Conservation (phyloP, 2,113 vertebrate species). For the Notarius quadriscutis region DNA sequence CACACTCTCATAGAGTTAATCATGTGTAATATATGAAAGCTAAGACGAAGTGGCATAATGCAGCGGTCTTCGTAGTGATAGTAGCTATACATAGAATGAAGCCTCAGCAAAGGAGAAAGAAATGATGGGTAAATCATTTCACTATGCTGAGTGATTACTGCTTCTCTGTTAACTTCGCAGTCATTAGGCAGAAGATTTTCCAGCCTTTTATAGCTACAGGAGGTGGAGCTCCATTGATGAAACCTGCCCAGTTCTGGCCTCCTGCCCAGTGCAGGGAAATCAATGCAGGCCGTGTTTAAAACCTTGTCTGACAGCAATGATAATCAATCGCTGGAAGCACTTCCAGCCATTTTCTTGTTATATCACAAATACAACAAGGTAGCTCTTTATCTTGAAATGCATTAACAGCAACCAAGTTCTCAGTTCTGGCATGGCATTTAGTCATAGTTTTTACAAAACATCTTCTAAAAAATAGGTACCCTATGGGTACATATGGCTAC, state of each 20-base stretch:
- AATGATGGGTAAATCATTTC: constrained; percentile 24
- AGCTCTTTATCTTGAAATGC: constrained; percentile 44
- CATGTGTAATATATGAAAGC: neutral
- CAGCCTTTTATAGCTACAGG: constrained; percentile 37
- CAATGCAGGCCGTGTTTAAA: constrained; percentile 46
- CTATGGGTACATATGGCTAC: too few species aligned
- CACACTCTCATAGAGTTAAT: constrained; percentile 22
- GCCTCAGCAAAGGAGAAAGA: neutral
- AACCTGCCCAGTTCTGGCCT: constrained; percentile 36
- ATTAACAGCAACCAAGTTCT: neutral
- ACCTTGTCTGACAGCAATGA: constrained; percentile 57
- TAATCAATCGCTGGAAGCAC: constrained; percentile 55
- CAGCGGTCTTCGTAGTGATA: constrained; percentile 1
- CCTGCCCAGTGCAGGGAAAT: constrained; percentile 34
- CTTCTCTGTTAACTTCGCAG: constrained; percentile 49
- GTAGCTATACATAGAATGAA: constrained; percentile 10
- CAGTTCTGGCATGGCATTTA: neutral
- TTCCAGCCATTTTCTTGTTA: constrained; percentile 60
- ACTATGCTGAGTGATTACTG: constrained; percentile 23
- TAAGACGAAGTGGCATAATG: neutral
- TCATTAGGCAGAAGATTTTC: constrained; percentile 48
- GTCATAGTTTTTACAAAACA: too few species aligned
- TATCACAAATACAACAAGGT: constrained; percentile 47
- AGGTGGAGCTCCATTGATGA: constrained; percentile 47
- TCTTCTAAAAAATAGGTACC: neutral